phyloP scores from a whole-genome alignment of 2,888 invertebrate species.

The Torymus auratus region DNA sequence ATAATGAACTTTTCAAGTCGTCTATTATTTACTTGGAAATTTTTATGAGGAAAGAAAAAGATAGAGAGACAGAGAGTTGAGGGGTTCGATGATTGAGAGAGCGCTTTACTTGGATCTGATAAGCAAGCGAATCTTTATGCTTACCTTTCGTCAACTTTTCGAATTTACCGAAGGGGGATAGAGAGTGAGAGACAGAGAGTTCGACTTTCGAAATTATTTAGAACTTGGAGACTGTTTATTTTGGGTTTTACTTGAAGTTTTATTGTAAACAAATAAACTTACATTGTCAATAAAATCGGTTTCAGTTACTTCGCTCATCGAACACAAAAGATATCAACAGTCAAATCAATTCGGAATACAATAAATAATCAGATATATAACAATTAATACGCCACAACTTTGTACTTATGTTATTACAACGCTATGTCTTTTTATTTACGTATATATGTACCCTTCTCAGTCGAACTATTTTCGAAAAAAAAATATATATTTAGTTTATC shows the following conservation, averaged over 20 bases:
- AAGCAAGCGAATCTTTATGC: constrained; percentile 52
- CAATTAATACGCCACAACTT: constrained; percentile 40
- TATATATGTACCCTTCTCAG: constrained; percentile 12
- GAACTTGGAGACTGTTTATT: constrained; percentile 8
- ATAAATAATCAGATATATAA: constrained; percentile 32
- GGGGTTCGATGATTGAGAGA: constrained; percentile 52
- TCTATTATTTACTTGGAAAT: constrained; percentile 33
- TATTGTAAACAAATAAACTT: constrained; percentile 44
- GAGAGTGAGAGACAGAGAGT: neutral
- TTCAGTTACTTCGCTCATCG: constrained; percentile 1
- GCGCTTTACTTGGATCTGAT: constrained; percentile 51
- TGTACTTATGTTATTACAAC: constrained; percentile 33
- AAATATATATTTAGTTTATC: no score
- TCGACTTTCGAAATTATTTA: constrained; percentile 35
- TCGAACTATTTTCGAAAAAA: neutral
- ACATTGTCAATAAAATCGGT: constrained; percentile 34
- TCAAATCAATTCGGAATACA: constrained; percentile 28
- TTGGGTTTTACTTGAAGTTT: constrained; percentile 12
- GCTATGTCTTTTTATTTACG: constrained; percentile 1
- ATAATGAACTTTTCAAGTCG: constrained; percentile 22
- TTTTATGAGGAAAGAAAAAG: constrained; percentile 25
- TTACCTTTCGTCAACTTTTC: constrained; percentile 44
- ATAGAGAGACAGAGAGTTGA: neutral
- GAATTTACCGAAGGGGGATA: constrained; percentile 13
- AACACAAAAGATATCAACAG: constrained; percentile 38